Conservation (phyloP, 2,113 vertebrate species). For the Daboia siamensis region DNA sequence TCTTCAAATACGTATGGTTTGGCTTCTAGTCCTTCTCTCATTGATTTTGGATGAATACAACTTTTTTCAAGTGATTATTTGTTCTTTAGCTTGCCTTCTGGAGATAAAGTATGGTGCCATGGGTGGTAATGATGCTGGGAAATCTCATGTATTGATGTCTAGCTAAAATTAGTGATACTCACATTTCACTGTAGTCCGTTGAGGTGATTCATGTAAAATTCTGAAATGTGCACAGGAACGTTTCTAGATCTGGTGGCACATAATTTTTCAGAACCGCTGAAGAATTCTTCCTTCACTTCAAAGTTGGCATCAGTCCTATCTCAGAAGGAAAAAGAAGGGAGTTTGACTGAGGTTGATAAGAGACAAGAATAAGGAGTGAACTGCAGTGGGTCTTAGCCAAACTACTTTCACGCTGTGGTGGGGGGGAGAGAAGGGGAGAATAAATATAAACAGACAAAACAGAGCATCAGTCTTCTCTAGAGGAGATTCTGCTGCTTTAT, state of each 20-base stretch:
- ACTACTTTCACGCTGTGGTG: neutral
- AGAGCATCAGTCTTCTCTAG: neutral
- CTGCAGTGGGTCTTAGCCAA: slow-evolving; percentile 4
- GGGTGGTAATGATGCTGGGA: neutral
- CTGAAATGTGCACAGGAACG: neutral
- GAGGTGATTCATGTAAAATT: slow-evolving; percentile 14
- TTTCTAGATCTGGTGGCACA: neutral
- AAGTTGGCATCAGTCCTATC: slow-evolving; percentile 12
- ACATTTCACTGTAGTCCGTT: neutral
- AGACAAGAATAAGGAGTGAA: slow-evolving; percentile 10
- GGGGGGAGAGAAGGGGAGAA: neutral
- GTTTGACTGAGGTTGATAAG: slow-evolving; percentile 17
- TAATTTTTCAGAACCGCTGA: neutral
- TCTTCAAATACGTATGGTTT: neutral
- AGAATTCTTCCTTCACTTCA: neutral
- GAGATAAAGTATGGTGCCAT: neutral
- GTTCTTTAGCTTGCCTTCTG: neutral
- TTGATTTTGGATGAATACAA: neutral
- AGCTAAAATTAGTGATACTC: neutral
- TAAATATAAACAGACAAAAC: neutral
- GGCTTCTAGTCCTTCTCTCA: neutral
- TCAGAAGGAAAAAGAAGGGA: neutral
- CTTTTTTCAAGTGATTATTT: neutral
- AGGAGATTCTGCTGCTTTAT: slow-evolving; percentile 23
- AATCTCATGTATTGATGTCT: slow-evolving; percentile 10